phyloP scores from a whole-genome alignment of 2,113 vertebrate species.

The Puntigrus tetrazona region DNA sequence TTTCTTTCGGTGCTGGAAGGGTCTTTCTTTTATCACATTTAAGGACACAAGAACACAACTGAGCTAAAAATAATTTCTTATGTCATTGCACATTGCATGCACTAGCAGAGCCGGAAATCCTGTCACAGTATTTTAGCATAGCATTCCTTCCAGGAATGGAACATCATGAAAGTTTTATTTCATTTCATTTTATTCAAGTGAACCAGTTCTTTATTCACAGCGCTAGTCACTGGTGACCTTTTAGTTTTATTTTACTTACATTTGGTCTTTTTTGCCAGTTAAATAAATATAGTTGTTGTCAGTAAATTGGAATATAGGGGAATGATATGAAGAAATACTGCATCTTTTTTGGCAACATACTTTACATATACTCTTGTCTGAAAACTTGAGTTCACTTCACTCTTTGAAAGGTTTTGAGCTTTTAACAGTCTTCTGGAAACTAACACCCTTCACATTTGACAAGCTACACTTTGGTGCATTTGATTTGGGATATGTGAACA shows the following conservation, averaged over 20 bases:
- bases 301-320: too few species aligned
- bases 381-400: neutral
- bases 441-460: slow-evolving; percentile 21
- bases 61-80: neutral
- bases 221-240: too few species aligned
- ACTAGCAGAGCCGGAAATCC: neutral
- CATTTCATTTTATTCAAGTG: neutral
- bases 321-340: too few species aligned
- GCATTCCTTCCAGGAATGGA: neutral
- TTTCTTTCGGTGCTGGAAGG: neutral
- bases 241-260: too few species aligned
- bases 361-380: neutral
- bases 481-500: neutral
- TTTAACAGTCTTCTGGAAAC: neutral
- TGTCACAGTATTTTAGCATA: neutral
- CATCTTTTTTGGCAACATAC: too few species aligned
- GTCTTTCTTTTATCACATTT: neutral
- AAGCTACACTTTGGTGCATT: neutral
- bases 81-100: neutral
- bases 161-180: neutral
- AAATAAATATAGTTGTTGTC: too few species aligned
- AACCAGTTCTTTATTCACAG: too few species aligned
- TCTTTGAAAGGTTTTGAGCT: neutral
- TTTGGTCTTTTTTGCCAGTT: too few species aligned
- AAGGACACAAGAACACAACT: neutral